phyloP scores from a whole-genome alignment of 1,140 invertebrate species.

The Euura lappo region DNA sequence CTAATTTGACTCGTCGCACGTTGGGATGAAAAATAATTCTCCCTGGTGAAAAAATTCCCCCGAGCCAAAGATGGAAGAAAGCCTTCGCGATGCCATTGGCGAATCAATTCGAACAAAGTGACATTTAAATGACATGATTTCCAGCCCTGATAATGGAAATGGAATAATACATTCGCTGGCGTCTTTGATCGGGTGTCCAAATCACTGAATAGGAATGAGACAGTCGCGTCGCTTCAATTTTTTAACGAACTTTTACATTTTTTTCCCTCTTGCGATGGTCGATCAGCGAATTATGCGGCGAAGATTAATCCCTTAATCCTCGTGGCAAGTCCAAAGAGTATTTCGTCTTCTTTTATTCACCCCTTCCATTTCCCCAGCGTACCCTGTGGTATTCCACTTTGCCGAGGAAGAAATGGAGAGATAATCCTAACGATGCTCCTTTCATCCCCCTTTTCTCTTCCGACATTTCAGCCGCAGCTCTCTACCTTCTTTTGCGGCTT shows the following conservation, averaged over 20 bases:
- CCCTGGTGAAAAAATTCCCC: too few relatives aligned
- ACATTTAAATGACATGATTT: conserved; percentile 11
- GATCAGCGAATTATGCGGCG: background rate
- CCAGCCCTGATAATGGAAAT: conserved; percentile 9
- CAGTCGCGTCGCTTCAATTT: background rate
- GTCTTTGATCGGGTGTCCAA: too few relatives aligned
- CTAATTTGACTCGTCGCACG: background rate
- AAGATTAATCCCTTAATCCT: background rate
- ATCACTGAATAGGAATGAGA: too few relatives aligned
- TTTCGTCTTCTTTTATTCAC: conserved; percentile 2
- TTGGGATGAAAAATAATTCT: too few relatives aligned
- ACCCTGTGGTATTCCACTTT: conserved; percentile 1
- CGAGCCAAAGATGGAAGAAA: too few relatives aligned
- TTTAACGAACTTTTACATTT: background rate
- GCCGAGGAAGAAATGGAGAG: conserved; percentile 2
- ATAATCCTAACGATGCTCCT: conserved; percentile 7
- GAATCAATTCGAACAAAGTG: conserved; percentile 7
- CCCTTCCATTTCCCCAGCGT: background rate
- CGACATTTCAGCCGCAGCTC: background rate
- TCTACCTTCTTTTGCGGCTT: background rate
- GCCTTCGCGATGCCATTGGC: background rate
- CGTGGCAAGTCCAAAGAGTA: background rate
- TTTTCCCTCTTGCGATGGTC: background rate
- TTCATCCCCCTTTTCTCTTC: conserved; percentile 3
- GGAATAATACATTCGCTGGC: conserved; percentile 10